Evolutionary conservation across 2,888 invertebrate genomes (phyloP).

Genomic region (Meteorus cinctellus): DNA sequence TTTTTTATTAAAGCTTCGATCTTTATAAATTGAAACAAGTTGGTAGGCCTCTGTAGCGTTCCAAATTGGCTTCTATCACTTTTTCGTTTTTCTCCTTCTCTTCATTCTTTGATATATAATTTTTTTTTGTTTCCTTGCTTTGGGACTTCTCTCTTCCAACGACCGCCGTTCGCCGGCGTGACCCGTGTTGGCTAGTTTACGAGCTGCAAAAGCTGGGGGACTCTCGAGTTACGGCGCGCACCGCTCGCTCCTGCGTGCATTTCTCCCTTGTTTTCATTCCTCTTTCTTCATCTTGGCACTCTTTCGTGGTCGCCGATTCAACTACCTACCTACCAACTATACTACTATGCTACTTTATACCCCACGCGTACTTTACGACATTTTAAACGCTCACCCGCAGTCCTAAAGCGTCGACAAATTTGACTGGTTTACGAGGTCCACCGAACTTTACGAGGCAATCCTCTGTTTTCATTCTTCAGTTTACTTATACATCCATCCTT

Average conservation of each 20-base stretch:
- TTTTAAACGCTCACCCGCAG: constrained; percentile 58
- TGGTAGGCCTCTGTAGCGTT: constrained; percentile 54
- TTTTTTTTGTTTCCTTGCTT: constrained; percentile 33
- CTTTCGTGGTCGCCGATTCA: constrained; percentile 16
- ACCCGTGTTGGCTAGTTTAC: constrained; percentile 47
- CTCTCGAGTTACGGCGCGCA: constrained; percentile 46
- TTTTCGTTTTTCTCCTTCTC: constrained; percentile 31
- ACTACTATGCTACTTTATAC: constrained; percentile 19
- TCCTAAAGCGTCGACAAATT: constrained; percentile 62
- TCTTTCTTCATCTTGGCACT: constrained; percentile 25
- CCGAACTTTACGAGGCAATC: constrained; percentile 51
- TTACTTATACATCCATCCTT: constrained; percentile 6
- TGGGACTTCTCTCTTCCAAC: constrained; percentile 34
- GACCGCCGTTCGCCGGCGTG: constrained; percentile 36
- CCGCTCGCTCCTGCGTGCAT: constrained; percentile 19
- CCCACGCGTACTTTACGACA: constrained; percentile 60
- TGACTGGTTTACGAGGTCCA: constrained; percentile 61
- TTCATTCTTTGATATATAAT: constrained; percentile 25
- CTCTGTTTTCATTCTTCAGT: constrained; percentile 34
- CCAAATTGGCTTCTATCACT: constrained; percentile 41
- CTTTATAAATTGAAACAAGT: constrained; percentile 16
- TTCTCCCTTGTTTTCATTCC: constrained; percentile 10
- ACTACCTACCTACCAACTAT: constrained; percentile 9
- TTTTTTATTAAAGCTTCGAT: constrained; percentile 21
- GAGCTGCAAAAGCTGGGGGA: constrained; percentile 47